Base-by-base conservation (phyloP, 2,797 vertebrate species). In the Cuniculus paca region DNA sequence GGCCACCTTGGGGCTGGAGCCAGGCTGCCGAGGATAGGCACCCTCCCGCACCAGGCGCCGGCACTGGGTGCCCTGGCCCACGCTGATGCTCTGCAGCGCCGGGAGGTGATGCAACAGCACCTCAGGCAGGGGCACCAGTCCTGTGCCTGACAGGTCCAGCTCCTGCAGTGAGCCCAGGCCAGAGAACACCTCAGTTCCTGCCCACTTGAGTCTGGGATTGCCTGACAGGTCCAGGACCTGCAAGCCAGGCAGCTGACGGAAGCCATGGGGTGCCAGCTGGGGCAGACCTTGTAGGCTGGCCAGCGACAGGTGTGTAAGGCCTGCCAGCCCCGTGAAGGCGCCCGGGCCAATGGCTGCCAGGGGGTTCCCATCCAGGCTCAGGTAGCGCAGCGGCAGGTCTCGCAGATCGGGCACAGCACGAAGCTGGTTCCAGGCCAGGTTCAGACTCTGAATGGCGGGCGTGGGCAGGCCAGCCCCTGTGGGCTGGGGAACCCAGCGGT, bases 151-250 rank as follows among this genome's bases (percentile, higher is more conserved):
- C 96, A 99, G 97, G 93, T 99, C 99, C 95, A 99, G 99, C 97
- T 99, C 99, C 88, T 99, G 99, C 86, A 99, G 97, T 34, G 99
- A 99, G 68, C 95, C 98, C 74, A 99, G 98, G 82, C 99, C 99
- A 0, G 97, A 98, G 82, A 99, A 99, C 1, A 99, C 98, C 16
- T 99, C 98, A 0, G 99, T 98, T 56, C 96, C 98, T 45, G 99
- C 97, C 24, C 98, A 98, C 82, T 98, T 98, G 28, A 99, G 98
- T 24, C 98, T 98, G 5, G 97, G 98, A 97, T 99, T 99, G 97
- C 98, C 98, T 1, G 99, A 99, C 34, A 99, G 98, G 97, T 99
- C 99, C 83, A 99, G 98, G 58, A 99, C 99, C 92, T 99, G 99
- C 39, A 99, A 99, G 97, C 98, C 98, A 24, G 97, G 97, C 4